Conservation (phyloP, 2,113 vertebrate genomes). For the Bos indicus region DNA sequence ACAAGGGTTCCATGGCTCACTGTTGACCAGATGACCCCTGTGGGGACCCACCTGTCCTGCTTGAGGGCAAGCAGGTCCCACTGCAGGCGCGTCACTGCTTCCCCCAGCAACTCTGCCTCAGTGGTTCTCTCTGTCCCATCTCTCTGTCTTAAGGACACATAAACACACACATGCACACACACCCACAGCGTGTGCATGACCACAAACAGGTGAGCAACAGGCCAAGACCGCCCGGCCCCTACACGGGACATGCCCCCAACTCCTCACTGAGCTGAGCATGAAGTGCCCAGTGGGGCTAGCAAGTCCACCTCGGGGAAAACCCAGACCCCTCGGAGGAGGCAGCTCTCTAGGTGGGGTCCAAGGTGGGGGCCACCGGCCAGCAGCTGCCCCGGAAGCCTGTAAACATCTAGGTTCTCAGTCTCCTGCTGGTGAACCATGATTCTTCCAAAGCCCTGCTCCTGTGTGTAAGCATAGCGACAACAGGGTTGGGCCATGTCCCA, state of each 20-base stretch:
- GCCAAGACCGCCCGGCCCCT: rapidly evolving
- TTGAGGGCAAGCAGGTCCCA: background rate
- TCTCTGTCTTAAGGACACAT: background rate
- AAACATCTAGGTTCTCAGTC: background rate
- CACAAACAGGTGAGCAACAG: background rate
- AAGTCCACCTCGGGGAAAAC: background rate
- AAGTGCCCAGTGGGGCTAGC: rapidly evolving
- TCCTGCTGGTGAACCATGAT: background rate
- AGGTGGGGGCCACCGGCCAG: background rate
- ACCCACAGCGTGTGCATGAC: rapidly evolving
- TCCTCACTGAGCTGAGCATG: background rate
- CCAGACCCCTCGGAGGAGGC: background rate
- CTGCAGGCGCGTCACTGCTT: rapidly evolving
- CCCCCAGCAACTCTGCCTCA: background rate
- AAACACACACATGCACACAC: rapidly evolving
- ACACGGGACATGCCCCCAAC: rapidly evolving
- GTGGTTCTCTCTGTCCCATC: background rate
- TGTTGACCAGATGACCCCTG: background rate
- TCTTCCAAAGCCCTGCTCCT: background rate
- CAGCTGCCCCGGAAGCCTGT: background rate
- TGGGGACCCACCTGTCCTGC: background rate
- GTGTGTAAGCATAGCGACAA: rapidly evolving
- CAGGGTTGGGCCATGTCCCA: background rate
- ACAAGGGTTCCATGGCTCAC: background rate
- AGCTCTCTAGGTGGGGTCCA: background rate